Evolutionary conservation across 2,888 invertebrate genomes (phyloP).

Genomic region (Caenorhabditis sp.): DNA sequence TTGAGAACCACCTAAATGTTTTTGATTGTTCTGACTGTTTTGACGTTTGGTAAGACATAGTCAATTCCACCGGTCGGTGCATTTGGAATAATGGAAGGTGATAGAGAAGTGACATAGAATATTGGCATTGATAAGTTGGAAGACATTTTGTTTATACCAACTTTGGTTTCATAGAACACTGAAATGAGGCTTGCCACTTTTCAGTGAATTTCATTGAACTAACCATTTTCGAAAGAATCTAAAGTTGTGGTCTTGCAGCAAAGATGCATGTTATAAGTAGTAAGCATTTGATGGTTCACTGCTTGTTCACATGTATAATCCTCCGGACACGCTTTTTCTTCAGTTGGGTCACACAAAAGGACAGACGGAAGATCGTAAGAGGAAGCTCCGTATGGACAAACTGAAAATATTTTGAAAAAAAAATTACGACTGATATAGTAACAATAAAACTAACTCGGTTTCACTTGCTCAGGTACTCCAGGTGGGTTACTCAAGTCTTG

Average conservation of each 20-base stretch:
- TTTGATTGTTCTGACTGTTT: neutral
- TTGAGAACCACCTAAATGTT: conserved; percentile 72
- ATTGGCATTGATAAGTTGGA: conserved; percentile 76
- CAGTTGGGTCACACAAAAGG: conserved; percentile 73
- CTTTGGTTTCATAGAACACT: conserved; percentile 79
- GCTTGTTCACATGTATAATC: conserved; percentile 73
- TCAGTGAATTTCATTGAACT: neutral
- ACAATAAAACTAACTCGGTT: conserved; percentile 68
- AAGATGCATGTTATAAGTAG: conserved; percentile 76
- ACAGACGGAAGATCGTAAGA: conserved; percentile 76
- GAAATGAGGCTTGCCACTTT: conserved; percentile 32
- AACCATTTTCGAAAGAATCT: conserved; percentile 75
- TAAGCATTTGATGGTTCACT: conserved; percentile 74
- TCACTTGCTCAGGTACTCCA: conserved; percentile 76
- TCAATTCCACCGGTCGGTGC: conserved; percentile 74
- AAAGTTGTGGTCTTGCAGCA: conserved; percentile 76
- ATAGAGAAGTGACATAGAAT: conserved; percentile 75
- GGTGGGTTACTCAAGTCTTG: conserved; percentile 74
- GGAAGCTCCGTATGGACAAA: conserved; percentile 75
- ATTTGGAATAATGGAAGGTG: conserved; percentile 74
- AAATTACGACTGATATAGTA: too few species aligned
- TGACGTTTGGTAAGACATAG: conserved; percentile 54
- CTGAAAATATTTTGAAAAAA: conserved; percentile 36
- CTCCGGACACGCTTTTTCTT: conserved; percentile 74
- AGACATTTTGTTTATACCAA: conserved; percentile 77